phyloP scores from a whole-genome alignment of 2,888 invertebrate species.

The Drosophila neotestacea region DNA sequence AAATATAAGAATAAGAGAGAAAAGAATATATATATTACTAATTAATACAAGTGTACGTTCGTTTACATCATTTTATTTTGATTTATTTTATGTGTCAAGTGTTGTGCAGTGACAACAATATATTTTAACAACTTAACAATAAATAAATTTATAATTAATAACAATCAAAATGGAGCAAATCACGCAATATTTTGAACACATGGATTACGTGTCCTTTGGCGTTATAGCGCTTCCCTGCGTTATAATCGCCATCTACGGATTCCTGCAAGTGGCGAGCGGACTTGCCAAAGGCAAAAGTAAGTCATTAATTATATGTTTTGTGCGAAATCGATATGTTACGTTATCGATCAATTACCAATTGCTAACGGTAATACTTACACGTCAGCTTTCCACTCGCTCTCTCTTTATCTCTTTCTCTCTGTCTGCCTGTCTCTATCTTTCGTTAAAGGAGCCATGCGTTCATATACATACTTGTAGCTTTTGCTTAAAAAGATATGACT shows the following conservation, averaged over 20 bases:
- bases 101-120: slow-evolving; percentile 30
- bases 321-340: slow-evolving; percentile 1
- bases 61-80: slow-evolving; percentile 19
- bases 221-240: slow-evolving; percentile 68
- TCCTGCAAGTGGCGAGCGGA: slow-evolving; percentile 67
- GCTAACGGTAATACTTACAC: slow-evolving; percentile 5
- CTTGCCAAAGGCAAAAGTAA: slow-evolving; percentile 70
- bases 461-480: neutral
- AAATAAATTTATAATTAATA: neutral
- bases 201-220: slow-evolving; percentile 76
- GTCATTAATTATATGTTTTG: slow-evolving; percentile 19
- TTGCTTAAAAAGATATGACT: slow-evolving; percentile 11
- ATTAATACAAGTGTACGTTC: slow-evolving; percentile 5
- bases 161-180: slow-evolving; percentile 64
- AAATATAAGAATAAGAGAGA: neutral
- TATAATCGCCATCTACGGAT: slow-evolving; percentile 68
- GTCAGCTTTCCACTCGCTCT: neutral
- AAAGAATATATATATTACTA: slow-evolving; percentile 3
- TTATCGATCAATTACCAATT: slow-evolving; percentile 4
- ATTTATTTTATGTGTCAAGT: slow-evolving; percentile 59
- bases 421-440: neutral
- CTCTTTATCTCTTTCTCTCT: neutral
- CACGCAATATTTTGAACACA: slow-evolving; percentile 64
- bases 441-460: neutral
- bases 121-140: slow-evolving; percentile 10